Evolutionary conservation across 2,113 vertebrate genomes (phyloP).

Genomic region (Macrotis lagotis): DNA sequence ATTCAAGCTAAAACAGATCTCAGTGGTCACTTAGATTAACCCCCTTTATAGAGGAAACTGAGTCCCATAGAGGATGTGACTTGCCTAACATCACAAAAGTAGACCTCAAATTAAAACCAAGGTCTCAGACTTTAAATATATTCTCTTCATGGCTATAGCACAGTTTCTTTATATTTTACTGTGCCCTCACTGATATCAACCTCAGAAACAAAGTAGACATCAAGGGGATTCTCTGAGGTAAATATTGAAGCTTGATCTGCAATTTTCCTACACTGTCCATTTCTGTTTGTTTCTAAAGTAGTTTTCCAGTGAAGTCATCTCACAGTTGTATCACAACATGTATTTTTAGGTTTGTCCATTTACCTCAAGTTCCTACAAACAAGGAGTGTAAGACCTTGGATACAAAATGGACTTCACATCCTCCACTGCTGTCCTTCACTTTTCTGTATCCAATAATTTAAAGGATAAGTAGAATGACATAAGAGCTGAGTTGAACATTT

Average conservation of each 20-base stretch:
- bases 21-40: not conserved
- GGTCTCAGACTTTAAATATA: not conserved
- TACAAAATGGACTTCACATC: not conserved
- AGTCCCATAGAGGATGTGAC: not conserved
- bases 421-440: not conserved
- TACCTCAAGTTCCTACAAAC: not conserved
- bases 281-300: no score
- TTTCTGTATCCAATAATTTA: not conserved
- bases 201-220: not conserved
- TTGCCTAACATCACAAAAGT: not conserved
- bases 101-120: not conserved
- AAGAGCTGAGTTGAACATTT: not conserved
- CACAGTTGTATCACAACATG: not conserved
- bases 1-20: not conserved
- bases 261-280: not conserved
- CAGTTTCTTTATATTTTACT: not conserved
- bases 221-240: not conserved
- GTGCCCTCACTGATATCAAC: not conserved
- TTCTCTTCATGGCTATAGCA: not conserved
- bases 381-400: not conserved
- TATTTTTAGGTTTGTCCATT: not conserved
- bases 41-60: not conserved
- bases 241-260: not conserved
- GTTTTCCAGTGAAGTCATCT: not conserved
- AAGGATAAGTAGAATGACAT: not conserved